Evolutionary conservation across 2,113 vertebrate genomes (phyloP), one percentile per base, ranked within the genome.

Genomic region (Pantherophis guttatus): DNA sequence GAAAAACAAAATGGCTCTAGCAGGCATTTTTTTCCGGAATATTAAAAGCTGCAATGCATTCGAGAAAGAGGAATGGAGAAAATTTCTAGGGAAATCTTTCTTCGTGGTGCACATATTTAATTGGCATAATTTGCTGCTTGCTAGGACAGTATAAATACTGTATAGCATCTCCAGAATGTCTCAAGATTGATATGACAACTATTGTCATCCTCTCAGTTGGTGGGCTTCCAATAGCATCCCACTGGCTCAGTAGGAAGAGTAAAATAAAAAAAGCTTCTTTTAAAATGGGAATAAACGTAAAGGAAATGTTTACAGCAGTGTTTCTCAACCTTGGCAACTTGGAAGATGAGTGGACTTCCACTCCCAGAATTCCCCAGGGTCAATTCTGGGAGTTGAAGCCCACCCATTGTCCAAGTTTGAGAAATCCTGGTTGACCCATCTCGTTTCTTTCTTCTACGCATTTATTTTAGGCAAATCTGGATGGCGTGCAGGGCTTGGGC

Each of bases 271-370:
- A 3, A 0, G 2, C 6, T 19, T 81, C 15, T 39, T 81, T 39
- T 19, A 19, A 39, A 19, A 39, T 19, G 33, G 39, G n/a, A 39
- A 33, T 75, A 26, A 29, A 62, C 12, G 10, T 33, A 44, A 89
- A 3, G 1, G 5, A 11, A 7, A 48, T 0, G 11, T 23, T 75
- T 1, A 8, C 57, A 1, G 19, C 13, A 21, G 15, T 1, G 8
- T 39, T 19, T 26, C 21, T 12, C 88, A 33, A 33, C 21, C 19
- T 44, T 58, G 54, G 11, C 19, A 55, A 9, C 50, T n/a, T 87
- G 10, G 9, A 50, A 48, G 81, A 62, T 65, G 62, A 26, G 3
- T 65, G 59, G 59, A 29, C 26, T 65, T 29, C 59, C 26, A 62
- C 3, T 62, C 10, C 24, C 24, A 11, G 59, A 62, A 29, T 62